Evolutionary conservation across 2,888 invertebrate genomes (phyloP).

Genomic region (Yponomeuta sedellus): DNA sequence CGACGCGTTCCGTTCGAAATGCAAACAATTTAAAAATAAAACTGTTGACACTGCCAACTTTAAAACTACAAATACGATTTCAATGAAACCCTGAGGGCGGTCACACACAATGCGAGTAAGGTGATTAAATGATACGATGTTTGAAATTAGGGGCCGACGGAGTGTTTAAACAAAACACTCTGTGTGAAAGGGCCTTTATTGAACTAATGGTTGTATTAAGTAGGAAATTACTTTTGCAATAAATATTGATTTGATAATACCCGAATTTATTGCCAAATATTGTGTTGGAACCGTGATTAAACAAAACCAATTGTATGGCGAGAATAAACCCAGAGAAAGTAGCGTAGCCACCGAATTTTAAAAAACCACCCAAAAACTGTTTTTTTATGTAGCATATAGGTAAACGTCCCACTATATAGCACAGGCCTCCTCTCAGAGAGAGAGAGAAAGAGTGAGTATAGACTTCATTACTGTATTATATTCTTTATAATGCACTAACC

Average conservation of each 20-base stretch:
- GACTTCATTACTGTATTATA: too few relatives aligned
- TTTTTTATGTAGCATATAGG: too few relatives aligned
- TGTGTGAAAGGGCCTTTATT: slow-evolving; percentile 10
- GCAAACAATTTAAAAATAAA: slow-evolving; percentile 22
- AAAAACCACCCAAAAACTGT: too few relatives aligned
- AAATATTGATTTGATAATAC: neutral
- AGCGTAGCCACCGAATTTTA: too few relatives aligned
- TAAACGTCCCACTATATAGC: too few relatives aligned
- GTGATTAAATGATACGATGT: slow-evolving; percentile 6
- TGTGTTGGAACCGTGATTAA: neutral
- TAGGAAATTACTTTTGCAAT: slow-evolving; percentile 5
- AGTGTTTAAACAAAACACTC: slow-evolving; percentile 1
- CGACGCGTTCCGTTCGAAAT: slow-evolving; percentile 17
- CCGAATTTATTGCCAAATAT: neutral
- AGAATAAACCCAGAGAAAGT: too few relatives aligned
- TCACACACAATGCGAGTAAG: slow-evolving; percentile 10
- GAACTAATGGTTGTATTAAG: neutral
- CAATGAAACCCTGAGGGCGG: slow-evolving; percentile 46
- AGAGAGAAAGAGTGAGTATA: too few relatives aligned
- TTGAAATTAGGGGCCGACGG: slow-evolving; percentile 1
- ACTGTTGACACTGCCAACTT: slow-evolving; percentile 63
- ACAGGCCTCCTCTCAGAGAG: too few relatives aligned
- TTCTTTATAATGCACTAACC: too few relatives aligned
- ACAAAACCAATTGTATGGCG: too few relatives aligned
- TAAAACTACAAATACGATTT: slow-evolving; percentile 72